Base-by-base conservation (phyloP, 2,113 vertebrate genomes). In the Heteronetta atricapilla region DNA sequence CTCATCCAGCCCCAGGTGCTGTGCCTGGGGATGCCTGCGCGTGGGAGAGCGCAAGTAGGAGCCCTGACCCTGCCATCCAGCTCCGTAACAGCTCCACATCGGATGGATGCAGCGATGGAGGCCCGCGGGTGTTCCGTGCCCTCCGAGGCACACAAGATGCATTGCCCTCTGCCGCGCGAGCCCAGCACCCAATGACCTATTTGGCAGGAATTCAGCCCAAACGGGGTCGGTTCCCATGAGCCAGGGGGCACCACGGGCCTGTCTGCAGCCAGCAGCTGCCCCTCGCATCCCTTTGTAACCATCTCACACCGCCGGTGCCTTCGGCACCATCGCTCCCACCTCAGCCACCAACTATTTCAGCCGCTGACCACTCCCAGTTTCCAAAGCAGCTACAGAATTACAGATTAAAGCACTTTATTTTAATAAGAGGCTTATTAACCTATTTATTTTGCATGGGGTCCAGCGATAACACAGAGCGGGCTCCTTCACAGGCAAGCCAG, bases 401-500 rank as follows among this genome's bases (percentile, higher is more conserved):
- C 86, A 86, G 80, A 89, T 92, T 92, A 92, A 94, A 94, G 89
- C 81, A 31, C 67, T 87, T 85, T 19, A 80, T 91, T 94, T 89
- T 77, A 94, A 74, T 87, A 63, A 92, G 94, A 82, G 77, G 91
- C 81, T 91, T 88, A 94, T 95, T 86, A 95, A 95, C 93, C 93
- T 95, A 89, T 95, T 95, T 94, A 85, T 93, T 94, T 93, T 94
- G 96, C 87, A 59, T 11, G 0, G 67, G 91, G 93, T 73, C 93
- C 91, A 93, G 96, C 1, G 82, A 89, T 73, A 94, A 89, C 89
- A 76, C 0, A 4, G 82, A 90, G 63, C 26, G 18, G 84, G 89
- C 66, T 96, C 90, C 88, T 17, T 69, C 11, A 5, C 38, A 16
- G 67, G 86, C 25, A 4, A 92, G 50, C 48, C 63, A 69, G 95